Base-by-base conservation (phyloP, 2,113 vertebrate species). In the Nycticebus coucang region DNA sequence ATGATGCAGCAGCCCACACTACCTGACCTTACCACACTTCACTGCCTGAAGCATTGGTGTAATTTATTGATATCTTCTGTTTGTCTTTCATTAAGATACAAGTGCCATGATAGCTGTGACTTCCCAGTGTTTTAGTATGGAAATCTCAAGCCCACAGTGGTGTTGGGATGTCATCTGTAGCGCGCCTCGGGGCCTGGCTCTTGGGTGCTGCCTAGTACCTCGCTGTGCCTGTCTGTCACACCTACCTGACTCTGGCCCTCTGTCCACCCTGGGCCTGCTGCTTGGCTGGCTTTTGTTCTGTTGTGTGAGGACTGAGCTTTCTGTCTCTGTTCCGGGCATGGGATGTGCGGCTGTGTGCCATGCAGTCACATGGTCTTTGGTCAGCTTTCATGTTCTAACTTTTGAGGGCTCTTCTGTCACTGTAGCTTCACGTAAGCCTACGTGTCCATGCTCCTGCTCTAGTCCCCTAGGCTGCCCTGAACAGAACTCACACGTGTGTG, bases 401-500 rank as follows among this genome's bases (percentile, higher is more conserved):
- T 30, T 19, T 28, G 62, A 26, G 26, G 62, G 7, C 41, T 74
- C n/a, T 11, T 41, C 35, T 21, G 11, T 37, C 35, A 22, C 13
- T 41, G 33, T 21, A 6, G 30, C 35, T 41, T 18, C 45, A 50
- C 45, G 9, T 50, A 8, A 50, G 45, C 45, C 8, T 50, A 50
- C 45, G 10, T 50, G 45, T 50, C 45, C 45, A 50, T 50, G 45
- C 45, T 50, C 45, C 8, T 50, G 45, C 45, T 50, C 7, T 50
- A 50, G 45, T 50, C 81, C 19, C 4, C 19, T 41, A 50, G 37
- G 15, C 33, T 22, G 37, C 60, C 17, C 7, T 12, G 33, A 1
- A 4, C 19, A 8, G 0, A 11, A 19, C 2, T 45, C 35, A 19
- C 3, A 18, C 7, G 37, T 21, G 1, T 0, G 3, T 28, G 19